Conservation (phyloP, 2,797 vertebrate species). For the Enteromius fasciolatus region DNA sequence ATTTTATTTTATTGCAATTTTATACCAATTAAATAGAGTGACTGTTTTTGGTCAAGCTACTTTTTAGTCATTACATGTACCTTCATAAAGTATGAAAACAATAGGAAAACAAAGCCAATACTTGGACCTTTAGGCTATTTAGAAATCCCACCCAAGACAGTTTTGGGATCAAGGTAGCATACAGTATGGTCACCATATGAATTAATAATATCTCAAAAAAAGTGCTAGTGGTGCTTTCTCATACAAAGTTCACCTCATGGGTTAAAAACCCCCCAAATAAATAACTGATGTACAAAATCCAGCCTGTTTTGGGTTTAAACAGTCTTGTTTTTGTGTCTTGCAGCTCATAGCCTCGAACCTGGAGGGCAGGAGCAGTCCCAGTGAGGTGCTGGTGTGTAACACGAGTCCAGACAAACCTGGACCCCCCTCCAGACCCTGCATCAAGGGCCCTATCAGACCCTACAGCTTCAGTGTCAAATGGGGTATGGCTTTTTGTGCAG, state of each 20-base stretch:
- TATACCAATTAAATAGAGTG: neutral
- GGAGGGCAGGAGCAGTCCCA: conserved; percentile 94
- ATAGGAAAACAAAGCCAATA: neutral
- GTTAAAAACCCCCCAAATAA: neutral
- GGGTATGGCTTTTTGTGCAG: conserved; percentile 78
- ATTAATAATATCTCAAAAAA: neutral
- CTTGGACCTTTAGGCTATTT: neutral
- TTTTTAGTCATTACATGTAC: neutral
- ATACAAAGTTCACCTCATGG: neutral
- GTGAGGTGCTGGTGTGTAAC: conserved; percentile 94
- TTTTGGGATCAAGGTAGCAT: neutral
- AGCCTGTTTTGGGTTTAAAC: neutral
- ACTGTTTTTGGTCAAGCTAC: neutral
- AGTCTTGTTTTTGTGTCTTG: conserved; percentile 43
- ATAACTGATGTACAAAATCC: neutral
- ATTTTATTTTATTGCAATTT: too few species aligned
- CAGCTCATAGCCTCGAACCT: conserved; percentile 94
- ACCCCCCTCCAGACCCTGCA: conserved; percentile 86
- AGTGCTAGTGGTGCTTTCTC: neutral
- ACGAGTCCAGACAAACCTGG: conserved; percentile 96
- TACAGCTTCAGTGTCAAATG: conserved; percentile 91
- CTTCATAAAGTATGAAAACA: neutral
- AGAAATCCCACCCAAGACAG: neutral
- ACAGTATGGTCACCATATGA: neutral
- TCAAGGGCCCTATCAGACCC: conserved; percentile 82